phyloP scores from a whole-genome alignment of 2,888 invertebrate species.

The Dolichomitus sp. region DNA sequence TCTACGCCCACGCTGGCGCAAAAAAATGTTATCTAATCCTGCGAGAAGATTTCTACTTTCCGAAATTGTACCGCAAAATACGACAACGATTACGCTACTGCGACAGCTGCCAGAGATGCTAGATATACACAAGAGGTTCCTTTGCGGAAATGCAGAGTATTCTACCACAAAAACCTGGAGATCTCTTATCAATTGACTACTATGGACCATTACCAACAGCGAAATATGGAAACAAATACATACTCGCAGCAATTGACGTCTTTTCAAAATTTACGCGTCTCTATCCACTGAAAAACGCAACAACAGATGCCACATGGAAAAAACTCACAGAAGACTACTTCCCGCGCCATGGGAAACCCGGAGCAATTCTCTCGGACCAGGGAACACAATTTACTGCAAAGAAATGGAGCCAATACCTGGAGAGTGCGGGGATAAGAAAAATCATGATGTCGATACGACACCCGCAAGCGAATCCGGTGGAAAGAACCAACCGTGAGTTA shows the following conservation, averaged over 20 bases:
- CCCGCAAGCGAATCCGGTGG: conserved; percentile 29
- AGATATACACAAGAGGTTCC: background rate
- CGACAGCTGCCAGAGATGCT: conserved; percentile 24
- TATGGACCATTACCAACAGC: conserved; percentile 37
- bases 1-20: conserved; percentile 16
- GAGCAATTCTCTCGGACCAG: conserved; percentile 14
- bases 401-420: background rate
- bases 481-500: conserved; percentile 24
- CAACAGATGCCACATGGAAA: background rate
- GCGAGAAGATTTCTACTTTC: background rate
- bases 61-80: background rate
- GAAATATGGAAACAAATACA: conserved; percentile 13
- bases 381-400: conserved; percentile 35
- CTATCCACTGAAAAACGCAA: background rate
- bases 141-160: conserved; percentile 30
- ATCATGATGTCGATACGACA: conserved; percentile 25
- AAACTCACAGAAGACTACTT: background rate
- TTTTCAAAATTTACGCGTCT: conserved; percentile 28
- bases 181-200: conserved; percentile 31
- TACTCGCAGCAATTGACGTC: conserved; percentile 27
- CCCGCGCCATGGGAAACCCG: background rate
- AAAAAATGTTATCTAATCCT: conserved; percentile 10
- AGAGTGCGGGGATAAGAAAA: background rate
- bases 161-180: conserved; percentile 12
- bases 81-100: background rate